Evolutionary conservation across 2,888 invertebrate genomes (phyloP).

Genomic region (Campaea margaritaria): DNA sequence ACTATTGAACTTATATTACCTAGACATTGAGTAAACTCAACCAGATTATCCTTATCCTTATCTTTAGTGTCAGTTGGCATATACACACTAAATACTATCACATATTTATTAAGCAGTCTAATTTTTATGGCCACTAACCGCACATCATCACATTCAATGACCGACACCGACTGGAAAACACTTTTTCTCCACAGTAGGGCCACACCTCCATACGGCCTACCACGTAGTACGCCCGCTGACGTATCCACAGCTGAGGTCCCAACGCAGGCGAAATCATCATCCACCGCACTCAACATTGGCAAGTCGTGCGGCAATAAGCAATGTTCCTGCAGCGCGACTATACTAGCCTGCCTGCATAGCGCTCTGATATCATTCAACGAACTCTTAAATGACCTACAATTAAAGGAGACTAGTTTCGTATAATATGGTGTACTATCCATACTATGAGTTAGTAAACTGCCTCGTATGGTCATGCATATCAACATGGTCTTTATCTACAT

Average conservation of each 20-base stretch:
- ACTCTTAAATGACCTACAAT: too few relatives aligned
- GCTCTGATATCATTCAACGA: too few relatives aligned
- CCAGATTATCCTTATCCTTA: not conserved
- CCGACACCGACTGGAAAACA: too few relatives aligned
- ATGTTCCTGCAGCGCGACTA: not conserved
- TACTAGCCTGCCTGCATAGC: not conserved
- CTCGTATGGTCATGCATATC: not conserved
- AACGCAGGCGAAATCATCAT: not conserved
- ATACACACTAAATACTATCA: not conserved
- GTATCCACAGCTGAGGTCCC: not conserved
- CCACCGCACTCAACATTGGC: not conserved
- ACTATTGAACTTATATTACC: too few relatives aligned
- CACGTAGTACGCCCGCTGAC: not conserved
- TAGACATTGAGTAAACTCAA: not conserved
- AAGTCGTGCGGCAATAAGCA: constrained; percentile 5
- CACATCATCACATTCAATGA: not conserved
- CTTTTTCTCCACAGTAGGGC: constrained; percentile 3
- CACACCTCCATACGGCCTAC: not conserved
- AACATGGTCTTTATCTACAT: not conserved
- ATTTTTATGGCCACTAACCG: not conserved
- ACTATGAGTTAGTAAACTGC: not conserved
- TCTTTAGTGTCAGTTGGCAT: not conserved
- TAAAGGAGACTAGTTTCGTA: not conserved
- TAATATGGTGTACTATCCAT: not conserved
- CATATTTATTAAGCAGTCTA: not conserved